phyloP scores from a whole-genome alignment of 2,888 invertebrate genomes.

The Helobdella robusta region DNA sequence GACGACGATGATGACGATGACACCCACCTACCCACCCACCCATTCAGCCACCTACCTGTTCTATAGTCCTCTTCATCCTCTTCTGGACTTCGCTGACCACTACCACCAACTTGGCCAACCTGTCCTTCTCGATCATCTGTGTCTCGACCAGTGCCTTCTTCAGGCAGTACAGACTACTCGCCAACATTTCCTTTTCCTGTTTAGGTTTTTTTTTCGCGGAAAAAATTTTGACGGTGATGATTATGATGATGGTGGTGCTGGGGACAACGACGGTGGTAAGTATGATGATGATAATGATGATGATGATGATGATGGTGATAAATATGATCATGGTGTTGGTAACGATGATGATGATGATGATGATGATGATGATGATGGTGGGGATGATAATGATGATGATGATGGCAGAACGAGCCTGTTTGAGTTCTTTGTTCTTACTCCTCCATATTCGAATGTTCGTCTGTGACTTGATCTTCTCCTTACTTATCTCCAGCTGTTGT shows the following conservation, averaged over 20 bases:
- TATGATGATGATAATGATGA: too few relatives aligned
- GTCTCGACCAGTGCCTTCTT: conserved; percentile 3
- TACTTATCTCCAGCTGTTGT: not conserved
- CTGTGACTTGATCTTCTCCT: not conserved
- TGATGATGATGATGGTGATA: too few relatives aligned
- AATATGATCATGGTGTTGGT: too few relatives aligned
- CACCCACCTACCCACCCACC: too few relatives aligned
- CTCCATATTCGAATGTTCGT: not conserved
- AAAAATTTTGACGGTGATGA: too few relatives aligned
- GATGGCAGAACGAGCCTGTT: conserved; percentile 3
- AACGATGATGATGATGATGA: not conserved
- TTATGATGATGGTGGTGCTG: too few relatives aligned
- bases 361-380: not conserved
- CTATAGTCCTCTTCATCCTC: conserved; percentile 12
- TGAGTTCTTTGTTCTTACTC: conserved; percentile 13
- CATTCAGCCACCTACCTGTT: too few relatives aligned
- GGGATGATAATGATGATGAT: too few relatives aligned
- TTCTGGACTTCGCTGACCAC: not conserved
- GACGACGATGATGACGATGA: not conserved
- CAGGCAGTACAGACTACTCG: not conserved
- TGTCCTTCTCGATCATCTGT: not conserved
- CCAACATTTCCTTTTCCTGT: conserved; percentile 15
- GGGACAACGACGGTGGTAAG: too few relatives aligned
- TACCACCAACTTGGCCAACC: not conserved
- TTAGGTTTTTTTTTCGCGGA: too few relatives aligned